Percentiles rank a stretch among this genome's conserved stretches.
phyloP scores from a whole-genome alignment of 2,113 vertebrate species.

The Stegastes partitus region DNA sequence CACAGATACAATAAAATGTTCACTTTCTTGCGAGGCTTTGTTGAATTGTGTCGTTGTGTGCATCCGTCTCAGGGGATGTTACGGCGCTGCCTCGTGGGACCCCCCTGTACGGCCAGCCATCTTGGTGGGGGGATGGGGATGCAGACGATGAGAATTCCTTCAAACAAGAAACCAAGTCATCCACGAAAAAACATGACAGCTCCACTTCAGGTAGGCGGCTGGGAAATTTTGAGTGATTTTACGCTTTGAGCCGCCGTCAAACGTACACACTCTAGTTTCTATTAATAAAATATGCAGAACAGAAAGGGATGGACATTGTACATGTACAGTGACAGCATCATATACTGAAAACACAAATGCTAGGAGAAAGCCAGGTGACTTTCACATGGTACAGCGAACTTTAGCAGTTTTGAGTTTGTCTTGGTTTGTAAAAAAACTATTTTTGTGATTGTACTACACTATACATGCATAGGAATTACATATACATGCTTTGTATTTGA shows the following conservation, averaged over 20 bases:
- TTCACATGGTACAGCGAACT: too few relatives aligned
- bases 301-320: background rate
- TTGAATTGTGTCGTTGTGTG: conserved; percentile 32
- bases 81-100: conserved; percentile 93
- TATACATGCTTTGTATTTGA: too few relatives aligned
- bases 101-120: conserved; percentile 96
- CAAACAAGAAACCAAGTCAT: conserved; percentile 89
- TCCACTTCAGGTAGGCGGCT: conserved; percentile 84
- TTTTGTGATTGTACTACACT: too few relatives aligned
- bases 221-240: background rate
- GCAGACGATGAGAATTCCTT: conserved; percentile 92
- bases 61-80: conserved; percentile 83
- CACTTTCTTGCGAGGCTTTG: background rate
- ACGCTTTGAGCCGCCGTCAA: background rate
- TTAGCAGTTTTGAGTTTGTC: too few relatives aligned
- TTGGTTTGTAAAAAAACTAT: too few relatives aligned
- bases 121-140: conserved; percentile 98
- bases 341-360: too few relatives aligned
- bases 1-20: background rate
- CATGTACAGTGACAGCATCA: too few relatives aligned
- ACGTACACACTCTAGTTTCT: background rate
- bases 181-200: conserved; percentile 87
- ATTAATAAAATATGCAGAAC: background rate
- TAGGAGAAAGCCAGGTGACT: too few relatives aligned
- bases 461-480: too few relatives aligned